These are phyloP conservation scores for Drosophila quasianomalipes DNA, from an alignment of 2,888 invertebrate species.

Conservation along the genomic window DNA sequence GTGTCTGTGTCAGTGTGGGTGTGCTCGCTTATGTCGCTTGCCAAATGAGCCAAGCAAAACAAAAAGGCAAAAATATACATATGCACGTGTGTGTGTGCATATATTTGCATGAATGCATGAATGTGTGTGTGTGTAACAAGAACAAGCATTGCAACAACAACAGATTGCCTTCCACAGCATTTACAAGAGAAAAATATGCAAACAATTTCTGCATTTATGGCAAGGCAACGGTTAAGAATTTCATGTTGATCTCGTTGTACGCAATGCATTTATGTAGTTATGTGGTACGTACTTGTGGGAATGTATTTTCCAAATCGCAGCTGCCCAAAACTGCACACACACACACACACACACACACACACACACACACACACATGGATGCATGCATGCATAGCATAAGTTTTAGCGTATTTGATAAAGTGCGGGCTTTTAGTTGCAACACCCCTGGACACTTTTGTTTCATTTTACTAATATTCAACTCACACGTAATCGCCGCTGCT, in stretches of 20 bases:
- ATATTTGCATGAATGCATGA: not conserved
- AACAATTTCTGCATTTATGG: constrained; percentile 61
- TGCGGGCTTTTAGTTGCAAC: constrained; percentile 39
- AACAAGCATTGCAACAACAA: constrained; percentile 31
- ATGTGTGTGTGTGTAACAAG: constrained; percentile 23
- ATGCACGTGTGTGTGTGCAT: constrained; percentile 10
- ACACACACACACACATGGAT: not conserved
- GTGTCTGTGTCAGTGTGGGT: constrained; percentile 29
- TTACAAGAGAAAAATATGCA: constrained; percentile 55
- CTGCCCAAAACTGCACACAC: constrained; percentile 28
- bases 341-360: not conserved
- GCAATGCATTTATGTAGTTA: constrained; percentile 12
- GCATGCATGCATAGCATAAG: constrained; percentile 49
- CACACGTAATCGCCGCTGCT: constrained; percentile 43
- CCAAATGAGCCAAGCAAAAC: constrained; percentile 79
- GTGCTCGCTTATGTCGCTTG: constrained; percentile 53
- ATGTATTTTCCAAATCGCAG: constrained; percentile 47
- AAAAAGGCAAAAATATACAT: constrained; percentile 71
- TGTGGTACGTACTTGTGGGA: constrained; percentile 40
- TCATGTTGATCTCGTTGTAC: constrained; percentile 52
- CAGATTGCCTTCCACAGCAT: constrained; percentile 19
- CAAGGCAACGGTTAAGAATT: constrained; percentile 49
- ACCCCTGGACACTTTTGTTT: constrained; percentile 51
- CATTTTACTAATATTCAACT: constrained; percentile 36
- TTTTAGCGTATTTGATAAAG: constrained; percentile 42